Base-by-base conservation (phyloP, 2,113 vertebrate species). In the Pseudorhombus dupliciocellatus region DNA sequence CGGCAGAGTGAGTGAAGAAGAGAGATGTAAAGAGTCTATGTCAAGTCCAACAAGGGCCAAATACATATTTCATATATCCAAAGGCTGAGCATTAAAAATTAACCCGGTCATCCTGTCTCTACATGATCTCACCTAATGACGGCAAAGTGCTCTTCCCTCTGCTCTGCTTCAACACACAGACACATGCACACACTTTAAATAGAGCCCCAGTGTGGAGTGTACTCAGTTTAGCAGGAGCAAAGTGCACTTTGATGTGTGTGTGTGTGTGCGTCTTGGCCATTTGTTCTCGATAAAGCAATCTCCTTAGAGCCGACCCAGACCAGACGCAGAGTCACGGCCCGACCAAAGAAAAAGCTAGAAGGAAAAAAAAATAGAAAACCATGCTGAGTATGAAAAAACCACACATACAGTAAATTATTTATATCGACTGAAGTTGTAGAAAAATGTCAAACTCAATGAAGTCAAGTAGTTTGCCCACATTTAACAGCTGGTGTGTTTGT, bases 11-110 rank as follows among this genome's bases (percentile, higher is more conserved):
- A 64, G 61, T 44, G 40, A 44, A 16, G 62, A 63, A 67, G 79
- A 80, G 53, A 63, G 53, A 79, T 40, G 66, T 46, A 76, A 81
- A 85, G 89, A 83, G 42, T 87, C 83, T 67, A 75, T 87, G 73
- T 84, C 89, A 84, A 87, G 89, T 89, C 83, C 81, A 80, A 90
- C 88, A 90, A 87, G 83, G 71, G 56, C 67, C 44, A 62, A 62
- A 86, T 91, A 67, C 87, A 91, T 91, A 88, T 89, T 90, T 92
- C 51, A 92, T 89, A 74, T 62, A 75, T 85, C 74, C 79, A 88
- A 90, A 82, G 83, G 88, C 83, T 73, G 73, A 52, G 34, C 67
- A 90, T 91, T 80, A 93, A 92, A 89, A 81, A 89, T 92, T 84
- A 73, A 93, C 80, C 66, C 15, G 22, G 81, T 87, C 84, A 77